Percentiles rank a stretch among this genome's conserved stretches.
phyloP scores from a whole-genome alignment of 2,113 vertebrate genomes.

The Narcine bancroftii region DNA sequence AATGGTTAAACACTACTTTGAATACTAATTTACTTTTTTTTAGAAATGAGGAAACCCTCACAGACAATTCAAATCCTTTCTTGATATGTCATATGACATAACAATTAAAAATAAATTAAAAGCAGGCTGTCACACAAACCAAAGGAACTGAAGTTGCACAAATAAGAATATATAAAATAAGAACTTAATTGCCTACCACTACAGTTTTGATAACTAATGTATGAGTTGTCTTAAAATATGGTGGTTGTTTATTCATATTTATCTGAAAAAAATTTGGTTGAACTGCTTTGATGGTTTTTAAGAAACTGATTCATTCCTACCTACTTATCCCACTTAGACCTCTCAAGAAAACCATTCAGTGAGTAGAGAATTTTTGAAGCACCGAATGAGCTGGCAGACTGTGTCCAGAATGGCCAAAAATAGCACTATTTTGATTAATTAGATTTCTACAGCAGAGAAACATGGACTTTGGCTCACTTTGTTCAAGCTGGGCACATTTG shows the following conservation, averaged over 20 bases:
- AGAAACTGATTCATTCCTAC: too few relatives aligned
- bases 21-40: background rate
- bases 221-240: background rate
- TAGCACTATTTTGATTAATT: too few relatives aligned
- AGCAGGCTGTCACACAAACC: background rate
- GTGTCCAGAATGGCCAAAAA: too few relatives aligned
- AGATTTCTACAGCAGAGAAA: too few relatives aligned
- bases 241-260: background rate
- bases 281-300: too few relatives aligned
- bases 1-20: background rate
- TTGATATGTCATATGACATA: background rate
- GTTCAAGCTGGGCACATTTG: too few relatives aligned
- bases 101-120: background rate
- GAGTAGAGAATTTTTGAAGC: too few relatives aligned
- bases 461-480: too few relatives aligned
- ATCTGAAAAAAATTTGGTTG: background rate
- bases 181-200: background rate
- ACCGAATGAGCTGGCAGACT: too few relatives aligned
- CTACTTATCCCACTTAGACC: too few relatives aligned
- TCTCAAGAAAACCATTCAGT: too few relatives aligned
- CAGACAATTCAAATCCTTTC: background rate
- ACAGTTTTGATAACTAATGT: background rate
- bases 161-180: background rate
- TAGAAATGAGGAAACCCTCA: background rate
- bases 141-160: background rate